phyloP scores from a whole-genome alignment of 2,888 invertebrate species.

The Cheilosia urbana region DNA sequence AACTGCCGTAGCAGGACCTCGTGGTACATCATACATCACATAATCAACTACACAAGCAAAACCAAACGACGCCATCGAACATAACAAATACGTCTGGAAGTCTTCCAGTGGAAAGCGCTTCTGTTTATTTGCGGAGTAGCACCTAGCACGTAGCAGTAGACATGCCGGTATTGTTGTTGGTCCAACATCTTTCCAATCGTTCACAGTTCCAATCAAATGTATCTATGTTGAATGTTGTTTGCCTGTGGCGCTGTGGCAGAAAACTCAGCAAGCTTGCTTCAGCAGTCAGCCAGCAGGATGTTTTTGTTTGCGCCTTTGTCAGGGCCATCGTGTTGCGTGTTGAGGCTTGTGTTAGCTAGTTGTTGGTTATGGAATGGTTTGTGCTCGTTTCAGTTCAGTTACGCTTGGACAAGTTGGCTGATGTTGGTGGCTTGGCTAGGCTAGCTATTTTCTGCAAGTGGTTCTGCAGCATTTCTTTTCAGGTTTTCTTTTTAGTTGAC shows the following conservation, averaged over 20 bases:
- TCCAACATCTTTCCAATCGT: conserved; percentile 31
- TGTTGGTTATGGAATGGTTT: no score
- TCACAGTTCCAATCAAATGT: conserved; percentile 3
- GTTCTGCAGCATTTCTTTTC: conserved; percentile 61
- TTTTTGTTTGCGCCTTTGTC: conserved; percentile 54
- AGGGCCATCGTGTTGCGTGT: conserved; percentile 45
- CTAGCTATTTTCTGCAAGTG: conserved; percentile 64
- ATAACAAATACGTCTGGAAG: conserved; percentile 29
- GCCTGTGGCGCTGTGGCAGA: background rate
- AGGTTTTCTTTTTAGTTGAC: conserved; percentile 56
- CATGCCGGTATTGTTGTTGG: conserved; percentile 12
- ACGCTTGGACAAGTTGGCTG: conserved; percentile 37
- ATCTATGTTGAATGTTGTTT: background rate
- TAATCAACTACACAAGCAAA: background rate
- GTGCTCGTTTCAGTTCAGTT: conserved; percentile 16
- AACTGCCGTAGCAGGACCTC: background rate
- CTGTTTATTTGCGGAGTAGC: background rate
- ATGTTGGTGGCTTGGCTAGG: conserved; percentile 20
- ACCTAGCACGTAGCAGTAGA: no score
- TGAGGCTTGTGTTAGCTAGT: no score
- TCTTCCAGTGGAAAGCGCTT: background rate
- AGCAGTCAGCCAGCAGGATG: conserved; percentile 14
- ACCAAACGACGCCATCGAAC: conserved; percentile 38
- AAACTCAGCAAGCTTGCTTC: background rate
- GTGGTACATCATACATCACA: background rate